A percentile compares a stretch with the other conserved stretches of the same genome.
phyloP scores from a whole-genome alignment of 2,113 vertebrate species.

The Mionectes macconnelli region DNA sequence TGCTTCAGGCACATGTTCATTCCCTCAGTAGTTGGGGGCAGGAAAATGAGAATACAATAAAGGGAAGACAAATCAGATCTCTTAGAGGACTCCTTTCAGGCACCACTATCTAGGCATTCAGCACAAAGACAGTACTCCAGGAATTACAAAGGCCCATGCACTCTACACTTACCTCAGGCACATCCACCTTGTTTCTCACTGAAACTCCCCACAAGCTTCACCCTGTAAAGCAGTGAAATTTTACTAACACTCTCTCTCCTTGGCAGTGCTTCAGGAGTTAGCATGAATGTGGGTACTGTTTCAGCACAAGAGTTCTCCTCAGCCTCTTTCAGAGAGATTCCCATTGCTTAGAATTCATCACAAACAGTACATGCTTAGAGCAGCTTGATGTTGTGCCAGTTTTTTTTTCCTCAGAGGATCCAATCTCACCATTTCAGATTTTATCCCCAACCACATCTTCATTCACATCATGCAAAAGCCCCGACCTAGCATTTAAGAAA shows the following conservation, averaged over 20 bases:
- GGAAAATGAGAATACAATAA: not conserved
- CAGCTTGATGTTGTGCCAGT: not conserved
- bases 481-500: not conserved
- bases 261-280: not conserved
- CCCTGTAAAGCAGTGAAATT: not conserved
- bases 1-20: not conserved
- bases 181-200: not conserved
- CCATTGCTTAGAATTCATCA: conserved; percentile 86
- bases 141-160: not conserved
- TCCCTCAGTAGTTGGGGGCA: not conserved
- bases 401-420: not conserved
- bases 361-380: conserved; percentile 63
- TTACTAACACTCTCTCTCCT: not conserved
- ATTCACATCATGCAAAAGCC: not conserved
- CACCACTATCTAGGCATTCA: not conserved
- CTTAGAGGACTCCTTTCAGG: not conserved
- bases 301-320: conserved; percentile 81
- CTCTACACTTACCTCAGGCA: not conserved
- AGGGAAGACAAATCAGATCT: not conserved
- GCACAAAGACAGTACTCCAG: not conserved
- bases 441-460: not conserved
- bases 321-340: conserved; percentile 93
- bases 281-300: conserved; percentile 57
- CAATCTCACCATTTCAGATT: not conserved
- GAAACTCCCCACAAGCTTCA: not conserved